Evolutionary conservation across 2,113 vertebrate genomes (phyloP), one percentile per base, ranked within the genome.

Genomic region (Aythya baeri): DNA sequence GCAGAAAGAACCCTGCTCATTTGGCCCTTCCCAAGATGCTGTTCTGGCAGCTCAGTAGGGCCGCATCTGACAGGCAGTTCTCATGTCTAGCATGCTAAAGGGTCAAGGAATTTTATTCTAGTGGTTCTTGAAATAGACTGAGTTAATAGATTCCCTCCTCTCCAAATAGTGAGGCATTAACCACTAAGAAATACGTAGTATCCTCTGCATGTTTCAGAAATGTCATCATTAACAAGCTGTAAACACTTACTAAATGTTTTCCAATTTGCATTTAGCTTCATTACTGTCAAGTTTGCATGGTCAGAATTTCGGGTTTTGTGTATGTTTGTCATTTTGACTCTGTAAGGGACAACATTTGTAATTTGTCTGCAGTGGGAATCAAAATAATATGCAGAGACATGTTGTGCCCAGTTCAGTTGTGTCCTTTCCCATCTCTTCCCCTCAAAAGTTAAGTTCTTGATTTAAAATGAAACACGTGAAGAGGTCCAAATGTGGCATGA

Each of bases 381-480:
- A 32, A 84, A 38, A 25, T 73, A 55, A 73, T 74, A 44, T 31
- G 21, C 13, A 68, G 49, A 38, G 72, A 67, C 80, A 27, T 25
- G 2, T 43, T 88, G 68, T 88, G 5, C 25, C 44, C 16, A 1
- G 25, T 76, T 86, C 71, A 52, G 5, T 8, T 80, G 23, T 18
- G 44, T 63, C 23, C 17, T 88, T 11, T 88, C 12, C 10, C 55
- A 46, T 79, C 1, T 78, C 9, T 62, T 58, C 17, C 32, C 15
- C 46, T 12, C 3, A 31, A 36, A 55, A 52, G 25, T 34, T 87
- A 57, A 4, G 1, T 63, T 88, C 59, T 83, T 23, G 8, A 25
- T 70, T 83, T 76, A 81, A 74, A 88, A 36, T 41, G 72, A 88
- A 89, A n/a, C 9, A 70, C 41, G 16, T 25, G 9, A 91, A 67